Evolutionary conservation across 2,113 vertebrate species (phyloP).

Genomic region (Entelurus aequoreus): DNA sequence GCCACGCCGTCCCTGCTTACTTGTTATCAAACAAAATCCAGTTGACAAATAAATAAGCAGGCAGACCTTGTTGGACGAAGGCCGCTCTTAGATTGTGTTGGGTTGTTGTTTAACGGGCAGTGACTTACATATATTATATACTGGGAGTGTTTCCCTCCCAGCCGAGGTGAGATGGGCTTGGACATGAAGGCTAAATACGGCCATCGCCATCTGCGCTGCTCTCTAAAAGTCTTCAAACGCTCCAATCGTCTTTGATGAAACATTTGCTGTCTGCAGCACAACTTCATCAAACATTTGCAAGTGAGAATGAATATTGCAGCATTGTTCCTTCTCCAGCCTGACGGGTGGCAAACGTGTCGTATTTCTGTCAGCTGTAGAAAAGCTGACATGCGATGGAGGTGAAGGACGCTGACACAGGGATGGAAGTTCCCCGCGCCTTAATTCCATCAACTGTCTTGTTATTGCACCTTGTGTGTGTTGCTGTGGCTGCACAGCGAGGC

Average conservation of each 20-base stretch:
- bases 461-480: slow-evolving; percentile 23
- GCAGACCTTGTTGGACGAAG: too few relatives aligned
- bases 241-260: not conserved
- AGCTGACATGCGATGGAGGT: not conserved
- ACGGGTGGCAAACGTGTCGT: not conserved
- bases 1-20: too few relatives aligned
- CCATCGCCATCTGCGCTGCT: slow-evolving; percentile 62
- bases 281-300: not conserved
- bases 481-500: slow-evolving; percentile 32
- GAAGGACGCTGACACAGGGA: not conserved
- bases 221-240: slow-evolving; percentile 36
- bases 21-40: too few relatives aligned
- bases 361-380: not conserved
- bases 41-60: too few relatives aligned
- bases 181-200: slow-evolving; percentile 56
- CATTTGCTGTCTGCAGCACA: not conserved
- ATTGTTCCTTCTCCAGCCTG: too few relatives aligned
- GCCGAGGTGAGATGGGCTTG: slow-evolving; percentile 54
- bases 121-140: slow-evolving; percentile 26
- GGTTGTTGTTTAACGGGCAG: slow-evolving; percentile 1
- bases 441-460: not conserved
- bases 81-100: not conserved
- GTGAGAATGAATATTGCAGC: too few relatives aligned
- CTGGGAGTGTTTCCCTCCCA: slow-evolving; percentile 15
- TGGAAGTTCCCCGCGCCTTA: not conserved